Conservation (phyloP, 2,113 vertebrate genomes). For the Clupea harengus region DNA sequence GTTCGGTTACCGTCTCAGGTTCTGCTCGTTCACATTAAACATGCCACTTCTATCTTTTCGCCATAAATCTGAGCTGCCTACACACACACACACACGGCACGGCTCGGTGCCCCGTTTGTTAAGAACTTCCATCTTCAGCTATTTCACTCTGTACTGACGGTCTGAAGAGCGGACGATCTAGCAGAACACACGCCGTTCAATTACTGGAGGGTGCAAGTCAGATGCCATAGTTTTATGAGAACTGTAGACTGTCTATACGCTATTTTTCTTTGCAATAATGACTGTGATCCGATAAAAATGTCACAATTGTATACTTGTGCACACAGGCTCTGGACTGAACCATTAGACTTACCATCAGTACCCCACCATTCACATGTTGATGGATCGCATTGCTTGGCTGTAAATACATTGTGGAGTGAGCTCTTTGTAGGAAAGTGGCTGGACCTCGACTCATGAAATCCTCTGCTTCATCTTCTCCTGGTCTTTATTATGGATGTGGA, state of each 20-base stretch:
- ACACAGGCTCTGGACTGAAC: not conserved
- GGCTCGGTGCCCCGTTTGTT: not conserved
- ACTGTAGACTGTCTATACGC: not conserved
- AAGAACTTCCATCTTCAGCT: not conserved
- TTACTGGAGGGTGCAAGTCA: not conserved
- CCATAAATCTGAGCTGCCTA: constrained; percentile 9
- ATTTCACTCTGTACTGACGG: not conserved
- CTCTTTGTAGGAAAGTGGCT: not conserved
- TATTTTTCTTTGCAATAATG: not conserved
- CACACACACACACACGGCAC: not conserved
- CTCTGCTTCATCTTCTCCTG: not conserved
- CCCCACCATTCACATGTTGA: not conserved
- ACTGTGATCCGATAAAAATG: not conserved
- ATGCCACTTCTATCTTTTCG: constrained; percentile 8
- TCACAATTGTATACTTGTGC: not conserved
- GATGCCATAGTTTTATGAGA: not conserved
- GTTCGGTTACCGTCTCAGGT: not conserved
- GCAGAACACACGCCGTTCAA: not conserved
- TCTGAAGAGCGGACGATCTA: not conserved
- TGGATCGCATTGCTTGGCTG: not conserved
- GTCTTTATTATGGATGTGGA: not conserved
- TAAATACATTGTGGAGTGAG: not conserved
- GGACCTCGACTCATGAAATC: not conserved
- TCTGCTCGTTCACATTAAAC: constrained; percentile 11
- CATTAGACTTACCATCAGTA: not conserved